Evolutionary conservation across 2,797 vertebrate genomes (phyloP).

Genomic region (Manis pentadactyla): DNA sequence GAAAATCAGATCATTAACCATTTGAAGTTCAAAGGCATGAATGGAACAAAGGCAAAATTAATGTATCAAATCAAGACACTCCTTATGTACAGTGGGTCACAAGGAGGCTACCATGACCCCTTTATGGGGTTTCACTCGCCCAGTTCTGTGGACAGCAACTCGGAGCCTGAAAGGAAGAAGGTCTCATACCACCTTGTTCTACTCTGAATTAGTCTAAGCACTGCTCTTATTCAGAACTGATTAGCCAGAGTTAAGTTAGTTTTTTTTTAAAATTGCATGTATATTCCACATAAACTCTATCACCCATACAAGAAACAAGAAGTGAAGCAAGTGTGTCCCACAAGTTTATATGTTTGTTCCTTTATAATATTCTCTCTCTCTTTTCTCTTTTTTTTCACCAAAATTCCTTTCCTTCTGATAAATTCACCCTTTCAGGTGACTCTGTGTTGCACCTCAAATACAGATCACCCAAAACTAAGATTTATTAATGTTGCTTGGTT

Average conservation of each 20-base stretch:
- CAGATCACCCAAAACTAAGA: not conserved
- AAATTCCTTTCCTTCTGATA: not conserved
- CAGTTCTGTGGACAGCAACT: not conserved
- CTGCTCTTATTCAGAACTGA: not conserved
- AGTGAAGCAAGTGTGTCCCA: not conserved
- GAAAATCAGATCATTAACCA: slow-evolving; percentile 3
- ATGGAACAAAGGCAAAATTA: not conserved
- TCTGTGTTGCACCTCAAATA: not conserved
- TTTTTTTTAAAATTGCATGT: not conserved
- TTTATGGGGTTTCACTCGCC: not conserved
- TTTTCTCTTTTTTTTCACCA: too few relatives aligned
- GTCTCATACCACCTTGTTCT: not conserved
- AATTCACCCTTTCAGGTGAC: not conserved
- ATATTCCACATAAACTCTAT: not conserved
- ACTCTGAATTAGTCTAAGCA: not conserved
- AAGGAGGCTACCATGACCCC: not conserved
- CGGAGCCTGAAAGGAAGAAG: not conserved
- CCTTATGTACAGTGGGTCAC: not conserved
- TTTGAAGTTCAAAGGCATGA: not conserved
- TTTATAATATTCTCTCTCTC: not conserved
- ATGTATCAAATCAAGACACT: not conserved
- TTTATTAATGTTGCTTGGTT: not conserved
- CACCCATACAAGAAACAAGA: not conserved
- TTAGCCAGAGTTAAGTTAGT: not conserved
- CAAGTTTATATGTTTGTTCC: not conserved